These are phyloP conservation scores for Sitta europaea DNA, from an alignment of 2,113 vertebrate species.

Conservation along the genomic window DNA sequence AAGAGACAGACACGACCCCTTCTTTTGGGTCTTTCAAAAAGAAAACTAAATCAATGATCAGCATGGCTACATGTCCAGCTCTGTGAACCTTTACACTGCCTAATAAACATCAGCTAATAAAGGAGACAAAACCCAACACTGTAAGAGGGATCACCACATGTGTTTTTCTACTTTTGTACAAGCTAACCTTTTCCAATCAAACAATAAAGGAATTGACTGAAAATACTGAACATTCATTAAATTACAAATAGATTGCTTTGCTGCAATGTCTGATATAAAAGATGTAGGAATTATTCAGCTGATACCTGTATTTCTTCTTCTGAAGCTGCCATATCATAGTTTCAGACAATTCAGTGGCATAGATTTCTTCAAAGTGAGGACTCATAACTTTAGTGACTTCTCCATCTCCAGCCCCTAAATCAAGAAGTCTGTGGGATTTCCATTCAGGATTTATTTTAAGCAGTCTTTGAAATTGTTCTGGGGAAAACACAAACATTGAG, in stretches of 20 bases:
- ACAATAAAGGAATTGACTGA: neutral
- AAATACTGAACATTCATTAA: neutral
- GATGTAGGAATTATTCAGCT: neutral
- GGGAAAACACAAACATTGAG: slow-evolving; percentile 97
- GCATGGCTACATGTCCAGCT: neutral
- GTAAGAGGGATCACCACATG: neutral
- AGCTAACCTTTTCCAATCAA: neutral
- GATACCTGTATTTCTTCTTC: slow-evolving; percentile 90
- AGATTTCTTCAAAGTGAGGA: slow-evolving; percentile 89
- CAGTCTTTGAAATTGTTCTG: slow-evolving; percentile 88
- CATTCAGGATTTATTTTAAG: slow-evolving; percentile 87
- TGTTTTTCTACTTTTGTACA: neutral
- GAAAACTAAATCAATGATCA: neutral
- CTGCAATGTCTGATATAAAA: neutral
- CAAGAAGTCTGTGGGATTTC: slow-evolving; percentile 86
- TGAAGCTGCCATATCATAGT: slow-evolving; percentile 98
- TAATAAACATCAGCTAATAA: neutral
- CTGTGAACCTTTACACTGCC: neutral
- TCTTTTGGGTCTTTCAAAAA: neutral
- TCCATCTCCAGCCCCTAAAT: slow-evolving; percentile 96
- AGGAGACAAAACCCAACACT: neutral
- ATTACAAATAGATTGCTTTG: neutral
- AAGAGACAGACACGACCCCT: neutral
- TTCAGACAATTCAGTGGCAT: slow-evolving; percentile 90
- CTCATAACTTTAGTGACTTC: slow-evolving; percentile 95